These are phyloP conservation scores for Gasterosteus aculeatus DNA, from an alignment of 2,113 vertebrate species.

Conservation along the genomic window DNA sequence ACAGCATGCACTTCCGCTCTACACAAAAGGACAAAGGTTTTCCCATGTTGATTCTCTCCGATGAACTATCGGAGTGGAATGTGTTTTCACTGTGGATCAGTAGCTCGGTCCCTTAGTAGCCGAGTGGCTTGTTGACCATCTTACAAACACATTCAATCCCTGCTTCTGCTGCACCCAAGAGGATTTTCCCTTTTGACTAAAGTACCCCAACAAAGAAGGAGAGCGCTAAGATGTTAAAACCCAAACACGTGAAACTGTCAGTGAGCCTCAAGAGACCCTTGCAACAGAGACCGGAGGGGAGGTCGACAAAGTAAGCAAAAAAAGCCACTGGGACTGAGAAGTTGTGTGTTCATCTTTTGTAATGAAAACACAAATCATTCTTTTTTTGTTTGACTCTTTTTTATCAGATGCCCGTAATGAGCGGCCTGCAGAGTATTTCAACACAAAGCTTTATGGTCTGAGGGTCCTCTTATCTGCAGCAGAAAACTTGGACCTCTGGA, in stretches of 20 bases:
- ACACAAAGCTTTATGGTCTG: constrained; percentile 50
- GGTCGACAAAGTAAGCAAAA: constrained; percentile 59
- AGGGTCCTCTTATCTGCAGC: constrained; percentile 57
- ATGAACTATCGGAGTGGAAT: background rate
- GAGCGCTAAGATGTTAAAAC: constrained; percentile 45
- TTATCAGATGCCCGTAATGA: constrained; percentile 65
- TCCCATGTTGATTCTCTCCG: background rate
- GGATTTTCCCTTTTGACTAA: constrained; percentile 60
- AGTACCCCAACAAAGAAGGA: constrained; percentile 40
- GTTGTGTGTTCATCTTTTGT: constrained; percentile 60
- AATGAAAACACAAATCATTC: constrained; percentile 58
- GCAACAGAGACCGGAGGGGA: constrained; percentile 26
- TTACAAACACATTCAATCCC: constrained; percentile 44
- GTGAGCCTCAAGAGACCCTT: constrained; percentile 50
- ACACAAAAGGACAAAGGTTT: background rate
- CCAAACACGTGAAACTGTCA: constrained; percentile 40
- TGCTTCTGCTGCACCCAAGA: constrained; percentile 44
- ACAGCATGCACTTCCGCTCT: background rate
- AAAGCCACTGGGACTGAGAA: constrained; percentile 57
- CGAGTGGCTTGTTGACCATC: constrained; percentile 50
- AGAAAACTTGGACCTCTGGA: constrained; percentile 58
- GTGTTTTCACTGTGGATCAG: constrained; percentile 29
- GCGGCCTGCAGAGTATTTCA: constrained; percentile 49
- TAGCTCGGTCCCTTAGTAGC: constrained; percentile 21
- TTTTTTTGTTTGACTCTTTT: constrained; percentile 47